These are phyloP conservation scores for Metopolophium dirhodum DNA, from an alignment of 1,140 invertebrate species.

Conservation along the genomic window DNA sequence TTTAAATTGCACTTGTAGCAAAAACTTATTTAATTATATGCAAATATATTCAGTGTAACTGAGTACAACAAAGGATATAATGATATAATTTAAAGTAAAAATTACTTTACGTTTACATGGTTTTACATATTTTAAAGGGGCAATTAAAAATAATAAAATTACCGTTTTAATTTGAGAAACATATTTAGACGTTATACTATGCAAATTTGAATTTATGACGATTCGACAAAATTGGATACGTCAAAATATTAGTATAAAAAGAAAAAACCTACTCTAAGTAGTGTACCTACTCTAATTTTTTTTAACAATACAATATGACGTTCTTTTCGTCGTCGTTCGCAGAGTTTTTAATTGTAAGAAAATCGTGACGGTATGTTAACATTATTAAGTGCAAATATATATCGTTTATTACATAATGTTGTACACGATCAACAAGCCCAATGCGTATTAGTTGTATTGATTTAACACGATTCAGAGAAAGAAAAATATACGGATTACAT, in stretches of 20 bases:
- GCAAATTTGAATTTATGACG: not conserved
- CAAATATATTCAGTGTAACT: constrained; percentile 27
- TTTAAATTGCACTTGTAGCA: not conserved
- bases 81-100: constrained; percentile 34
- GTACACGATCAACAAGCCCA: not conserved
- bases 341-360: not conserved
- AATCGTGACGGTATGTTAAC: not conserved
- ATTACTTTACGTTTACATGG: not conserved
- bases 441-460: not conserved
- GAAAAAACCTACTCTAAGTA: not conserved
- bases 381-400: not conserved
- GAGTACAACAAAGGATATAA: not conserved
- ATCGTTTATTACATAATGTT: not conserved
- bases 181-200: not conserved
- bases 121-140: not conserved
- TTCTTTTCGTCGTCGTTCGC: too few relatives aligned
- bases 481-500: not conserved
- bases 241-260: not conserved
- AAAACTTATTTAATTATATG: constrained; percentile 36
- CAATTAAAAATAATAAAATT: not conserved
- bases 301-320: not conserved
- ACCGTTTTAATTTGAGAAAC: not conserved
- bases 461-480: not conserved
- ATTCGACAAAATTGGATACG: not conserved
- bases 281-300: not conserved